These are phyloP conservation scores for Teleogryllus occipitalis DNA, from an alignment of 1,140 invertebrate species.

Conservation along the genomic window DNA sequence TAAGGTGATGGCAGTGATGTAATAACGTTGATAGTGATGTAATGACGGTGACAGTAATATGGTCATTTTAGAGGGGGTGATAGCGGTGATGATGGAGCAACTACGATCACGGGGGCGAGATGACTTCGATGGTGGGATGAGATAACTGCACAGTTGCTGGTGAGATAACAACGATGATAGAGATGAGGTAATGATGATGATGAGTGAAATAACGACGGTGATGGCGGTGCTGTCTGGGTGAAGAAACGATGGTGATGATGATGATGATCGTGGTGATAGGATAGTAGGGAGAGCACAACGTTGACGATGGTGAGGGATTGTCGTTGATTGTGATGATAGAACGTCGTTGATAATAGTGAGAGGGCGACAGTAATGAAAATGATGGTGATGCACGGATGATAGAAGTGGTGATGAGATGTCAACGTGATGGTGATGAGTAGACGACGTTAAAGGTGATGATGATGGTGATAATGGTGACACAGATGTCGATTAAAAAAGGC, in stretches of 20 bases:
- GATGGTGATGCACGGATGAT: background rate
- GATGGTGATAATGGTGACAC: too few relatives aligned
- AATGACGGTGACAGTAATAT: too few relatives aligned
- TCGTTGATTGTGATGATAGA: background rate
- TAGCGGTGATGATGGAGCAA: background rate
- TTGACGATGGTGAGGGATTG: background rate
- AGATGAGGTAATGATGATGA: too few relatives aligned
- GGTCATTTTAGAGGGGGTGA: background rate
- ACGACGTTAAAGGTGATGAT: background rate
- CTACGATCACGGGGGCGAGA: background rate
- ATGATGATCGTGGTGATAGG: background rate
- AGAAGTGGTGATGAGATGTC: background rate
- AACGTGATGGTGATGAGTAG: background rate
- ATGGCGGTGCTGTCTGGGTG: background rate
- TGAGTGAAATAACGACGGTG: background rate
- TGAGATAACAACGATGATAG: background rate
- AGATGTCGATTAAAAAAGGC: too few relatives aligned
- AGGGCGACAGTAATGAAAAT: background rate
- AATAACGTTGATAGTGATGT: too few relatives aligned
- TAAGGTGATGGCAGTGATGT: too few relatives aligned
- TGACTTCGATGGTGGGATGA: background rate
- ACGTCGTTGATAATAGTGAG: background rate
- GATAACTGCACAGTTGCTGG: background rate
- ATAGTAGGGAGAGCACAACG: background rate
- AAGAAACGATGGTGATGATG: background rate